Conservation (phyloP, 2,888 invertebrate species). For the Yponomeuta malinellus region DNA sequence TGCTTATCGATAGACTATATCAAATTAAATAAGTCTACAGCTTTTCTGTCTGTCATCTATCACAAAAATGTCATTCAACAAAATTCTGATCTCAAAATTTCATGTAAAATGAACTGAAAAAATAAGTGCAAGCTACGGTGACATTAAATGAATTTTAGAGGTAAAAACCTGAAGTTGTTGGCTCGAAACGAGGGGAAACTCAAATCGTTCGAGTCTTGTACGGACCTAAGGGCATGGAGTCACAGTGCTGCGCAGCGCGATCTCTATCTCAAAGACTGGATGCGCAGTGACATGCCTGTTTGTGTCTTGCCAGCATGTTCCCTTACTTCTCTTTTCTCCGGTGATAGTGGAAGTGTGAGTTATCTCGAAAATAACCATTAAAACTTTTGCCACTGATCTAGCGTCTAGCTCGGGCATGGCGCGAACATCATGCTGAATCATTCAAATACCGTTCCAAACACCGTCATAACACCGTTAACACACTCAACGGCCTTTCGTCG, state of each 20-base stretch:
- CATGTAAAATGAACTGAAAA: neutral
- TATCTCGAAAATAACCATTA: neutral
- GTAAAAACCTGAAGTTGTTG: conserved; percentile 32
- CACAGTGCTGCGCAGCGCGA: conserved; percentile 46
- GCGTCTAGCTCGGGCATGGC: too few relatives aligned
- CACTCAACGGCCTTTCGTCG: too few relatives aligned
- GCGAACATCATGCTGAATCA: too few relatives aligned
- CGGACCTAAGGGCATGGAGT: conserved; percentile 74
- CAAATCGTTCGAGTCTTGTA: conserved; percentile 70
- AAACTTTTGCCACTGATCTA: too few relatives aligned
- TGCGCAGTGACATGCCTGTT: conserved; percentile 54
- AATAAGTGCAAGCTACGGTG: neutral
- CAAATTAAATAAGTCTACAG: neutral
- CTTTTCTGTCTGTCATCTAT: neutral
- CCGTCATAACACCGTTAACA: too few relatives aligned
- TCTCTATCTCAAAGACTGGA: conserved; percentile 62
- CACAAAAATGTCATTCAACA: neutral
- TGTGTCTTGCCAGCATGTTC: conserved; percentile 44
- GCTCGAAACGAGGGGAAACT: conserved; percentile 68
- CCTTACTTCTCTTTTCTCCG: conserved; percentile 1
- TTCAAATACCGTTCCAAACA: too few relatives aligned
- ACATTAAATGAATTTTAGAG: conserved; percentile 46
- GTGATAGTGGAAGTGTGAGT: conserved; percentile 1
- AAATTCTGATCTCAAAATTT: conserved; percentile 3
- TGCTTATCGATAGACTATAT: neutral